Evolutionary conservation across 1,140 invertebrate genomes (phyloP).

Genomic region (Drosophila equinoxialis): DNA sequence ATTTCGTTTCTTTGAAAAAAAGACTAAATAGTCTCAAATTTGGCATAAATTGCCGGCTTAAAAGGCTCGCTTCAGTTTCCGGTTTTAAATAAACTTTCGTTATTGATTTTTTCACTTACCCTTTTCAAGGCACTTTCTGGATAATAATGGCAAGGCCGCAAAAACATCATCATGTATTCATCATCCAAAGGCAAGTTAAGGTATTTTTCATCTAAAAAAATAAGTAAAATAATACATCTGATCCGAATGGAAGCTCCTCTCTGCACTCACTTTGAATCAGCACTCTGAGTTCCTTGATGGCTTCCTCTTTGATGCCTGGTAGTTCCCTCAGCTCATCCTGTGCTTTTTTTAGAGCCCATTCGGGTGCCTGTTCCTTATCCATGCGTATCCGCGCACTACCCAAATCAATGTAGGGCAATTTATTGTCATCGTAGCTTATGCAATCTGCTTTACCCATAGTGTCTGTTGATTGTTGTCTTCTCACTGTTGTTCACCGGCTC

Average conservation of each 20-base stretch:
- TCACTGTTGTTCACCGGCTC: slow-evolving; percentile 50
- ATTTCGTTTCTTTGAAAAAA: background rate
- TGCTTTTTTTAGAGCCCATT: slow-evolving; percentile 85
- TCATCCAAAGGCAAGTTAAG: slow-evolving; percentile 85
- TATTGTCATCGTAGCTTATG: slow-evolving; percentile 83
- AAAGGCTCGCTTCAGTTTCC: background rate
- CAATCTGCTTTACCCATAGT: slow-evolving; percentile 75
- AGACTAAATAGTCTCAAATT: background rate
- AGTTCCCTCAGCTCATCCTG: slow-evolving; percentile 87
- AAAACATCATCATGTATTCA: slow-evolving; percentile 86
- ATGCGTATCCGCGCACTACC: slow-evolving; percentile 83
- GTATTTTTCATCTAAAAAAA: slow-evolving; percentile 83
- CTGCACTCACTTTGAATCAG: slow-evolving; percentile 75
- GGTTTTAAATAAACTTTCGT: background rate
- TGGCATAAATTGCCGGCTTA: too few species aligned
- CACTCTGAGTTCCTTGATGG: slow-evolving; percentile 85
- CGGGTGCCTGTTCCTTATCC: slow-evolving; percentile 83
- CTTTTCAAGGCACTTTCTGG: slow-evolving; percentile 86
- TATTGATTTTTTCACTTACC: slow-evolving; percentile 79
- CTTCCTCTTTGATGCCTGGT: slow-evolving; percentile 86
- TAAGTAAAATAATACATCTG: too few species aligned
- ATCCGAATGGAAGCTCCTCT: too few species aligned
- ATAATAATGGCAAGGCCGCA: slow-evolving; percentile 88
- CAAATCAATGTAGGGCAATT: slow-evolving; percentile 84
- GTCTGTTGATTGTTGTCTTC: slow-evolving; percentile 31